Evolutionary conservation across 2,113 vertebrate species (phyloP).

Genomic region (Agelaius tricolor): DNA sequence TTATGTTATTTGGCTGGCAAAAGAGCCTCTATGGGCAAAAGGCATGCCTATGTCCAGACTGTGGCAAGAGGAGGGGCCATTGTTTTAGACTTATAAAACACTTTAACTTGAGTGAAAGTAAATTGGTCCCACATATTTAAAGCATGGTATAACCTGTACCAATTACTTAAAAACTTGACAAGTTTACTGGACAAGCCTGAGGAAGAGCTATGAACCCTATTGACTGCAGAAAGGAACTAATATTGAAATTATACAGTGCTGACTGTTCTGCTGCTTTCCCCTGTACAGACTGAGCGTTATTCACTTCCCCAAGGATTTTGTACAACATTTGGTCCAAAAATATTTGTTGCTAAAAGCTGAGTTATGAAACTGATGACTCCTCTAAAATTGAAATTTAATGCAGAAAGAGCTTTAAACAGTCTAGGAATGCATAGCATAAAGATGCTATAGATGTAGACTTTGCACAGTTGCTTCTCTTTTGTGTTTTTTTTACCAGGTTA

Average conservation of each 20-base stretch:
- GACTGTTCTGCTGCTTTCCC: background rate
- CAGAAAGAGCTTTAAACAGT: background rate
- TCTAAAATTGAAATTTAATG: background rate
- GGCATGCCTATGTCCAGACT: background rate
- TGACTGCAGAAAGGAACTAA: background rate
- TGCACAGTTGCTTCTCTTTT: background rate
- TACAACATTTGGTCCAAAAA: background rate
- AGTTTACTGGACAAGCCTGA: background rate
- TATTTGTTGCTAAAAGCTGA: background rate
- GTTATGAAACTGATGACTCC: background rate
- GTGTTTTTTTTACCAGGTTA: background rate
- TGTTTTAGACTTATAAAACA: background rate
- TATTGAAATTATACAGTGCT: background rate
- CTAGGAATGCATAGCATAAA: background rate
- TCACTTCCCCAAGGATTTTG: background rate
- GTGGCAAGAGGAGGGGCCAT: background rate
- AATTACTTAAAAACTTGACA: background rate
- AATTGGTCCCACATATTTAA: background rate
- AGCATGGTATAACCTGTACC: background rate
- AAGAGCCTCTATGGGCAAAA: background rate
- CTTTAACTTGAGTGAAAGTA: background rate
- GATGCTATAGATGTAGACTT: background rate
- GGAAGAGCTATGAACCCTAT: background rate
- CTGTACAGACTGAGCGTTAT: background rate
- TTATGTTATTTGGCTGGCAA: background rate